phyloP scores from a whole-genome alignment of 2,113 vertebrate species.

The Calcarius ornatus region DNA sequence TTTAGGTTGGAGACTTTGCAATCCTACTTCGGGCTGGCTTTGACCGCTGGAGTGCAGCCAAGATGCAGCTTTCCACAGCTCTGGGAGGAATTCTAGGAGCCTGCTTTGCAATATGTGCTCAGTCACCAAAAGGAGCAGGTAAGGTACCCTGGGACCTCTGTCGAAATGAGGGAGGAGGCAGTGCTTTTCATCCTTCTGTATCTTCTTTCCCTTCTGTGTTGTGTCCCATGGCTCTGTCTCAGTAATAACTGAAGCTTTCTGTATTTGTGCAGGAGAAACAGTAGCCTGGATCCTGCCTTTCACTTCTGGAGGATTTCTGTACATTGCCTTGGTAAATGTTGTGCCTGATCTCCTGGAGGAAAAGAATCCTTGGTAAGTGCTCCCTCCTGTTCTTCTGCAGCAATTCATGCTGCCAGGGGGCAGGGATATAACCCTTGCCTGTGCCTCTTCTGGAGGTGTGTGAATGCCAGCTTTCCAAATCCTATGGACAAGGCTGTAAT shows the following conservation, averaged over 20 bases:
- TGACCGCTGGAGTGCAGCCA: slow-evolving; percentile 95
- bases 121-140: slow-evolving; percentile 94
- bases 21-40: slow-evolving; percentile 96
- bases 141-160: not conserved
- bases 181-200: not conserved
- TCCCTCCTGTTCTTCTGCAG: not conserved
- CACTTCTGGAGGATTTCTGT: slow-evolving; percentile 94
- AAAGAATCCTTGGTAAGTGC: slow-evolving; percentile 84
- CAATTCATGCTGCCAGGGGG: not conserved
- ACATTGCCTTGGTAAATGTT: slow-evolving; percentile 95
- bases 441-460: not conserved
- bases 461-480: not conserved
- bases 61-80: slow-evolving; percentile 93
- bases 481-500: not conserved
- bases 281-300: slow-evolving; percentile 94
- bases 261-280: slow-evolving; percentile 72
- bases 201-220: not conserved
- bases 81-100: slow-evolving; percentile 90
- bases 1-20: slow-evolving; percentile 95
- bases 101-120: slow-evolving; percentile 88
- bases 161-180: not conserved
- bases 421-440: not conserved
- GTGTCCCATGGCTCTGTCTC: not conserved
- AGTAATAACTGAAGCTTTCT: not conserved
- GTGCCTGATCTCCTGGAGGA: slow-evolving; percentile 94